Conservation (phyloP, 2,797 vertebrate genomes). For the Anabas testudineus region DNA sequence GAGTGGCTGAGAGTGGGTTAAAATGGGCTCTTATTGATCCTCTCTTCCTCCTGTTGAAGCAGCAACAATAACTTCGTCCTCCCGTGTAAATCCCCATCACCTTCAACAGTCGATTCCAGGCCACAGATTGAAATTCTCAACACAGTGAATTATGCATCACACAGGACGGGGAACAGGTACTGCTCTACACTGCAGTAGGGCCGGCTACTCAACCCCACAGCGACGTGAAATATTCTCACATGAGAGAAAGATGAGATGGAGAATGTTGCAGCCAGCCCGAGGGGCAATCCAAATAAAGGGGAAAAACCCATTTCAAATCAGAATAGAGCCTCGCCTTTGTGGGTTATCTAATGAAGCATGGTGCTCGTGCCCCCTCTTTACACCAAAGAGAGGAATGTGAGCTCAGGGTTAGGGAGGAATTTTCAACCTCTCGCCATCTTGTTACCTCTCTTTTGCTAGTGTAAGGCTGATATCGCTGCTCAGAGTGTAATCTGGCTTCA, state of each 20-base stretch:
- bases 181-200: slow-evolving; percentile 40
- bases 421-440: slow-evolving; percentile 62
- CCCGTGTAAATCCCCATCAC: slow-evolving; percentile 21
- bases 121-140: slow-evolving; percentile 52
- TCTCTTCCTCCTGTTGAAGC: slow-evolving; percentile 41
- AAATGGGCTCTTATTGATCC: slow-evolving; percentile 43
- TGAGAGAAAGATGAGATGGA: slow-evolving; percentile 28
- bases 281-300: slow-evolving; percentile 25
- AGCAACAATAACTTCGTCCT: slow-evolving; percentile 17
- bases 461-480: slow-evolving; percentile 16
- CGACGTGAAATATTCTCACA: slow-evolving; percentile 47
- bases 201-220: slow-evolving; percentile 30
- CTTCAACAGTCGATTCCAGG: slow-evolving; percentile 24
- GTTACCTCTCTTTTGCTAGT: slow-evolving; percentile 39
- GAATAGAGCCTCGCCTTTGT: slow-evolving; percentile 61
- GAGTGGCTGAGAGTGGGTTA: slow-evolving; percentile 41
- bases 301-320: slow-evolving; percentile 49
- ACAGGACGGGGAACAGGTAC: slow-evolving; percentile 54
- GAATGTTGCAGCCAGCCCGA: slow-evolving; percentile 32
- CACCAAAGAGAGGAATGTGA: slow-evolving; percentile 73
- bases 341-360: slow-evolving; percentile 75
- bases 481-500: slow-evolving; percentile 9
- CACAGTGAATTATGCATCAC: slow-evolving; percentile 66
- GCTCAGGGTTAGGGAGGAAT: slow-evolving; percentile 65
- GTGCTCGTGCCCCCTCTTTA: slow-evolving; percentile 58